These are phyloP conservation scores for Peromyscus leucopus DNA, from an alignment of 2,113 vertebrate species.

Conservation along the genomic window DNA sequence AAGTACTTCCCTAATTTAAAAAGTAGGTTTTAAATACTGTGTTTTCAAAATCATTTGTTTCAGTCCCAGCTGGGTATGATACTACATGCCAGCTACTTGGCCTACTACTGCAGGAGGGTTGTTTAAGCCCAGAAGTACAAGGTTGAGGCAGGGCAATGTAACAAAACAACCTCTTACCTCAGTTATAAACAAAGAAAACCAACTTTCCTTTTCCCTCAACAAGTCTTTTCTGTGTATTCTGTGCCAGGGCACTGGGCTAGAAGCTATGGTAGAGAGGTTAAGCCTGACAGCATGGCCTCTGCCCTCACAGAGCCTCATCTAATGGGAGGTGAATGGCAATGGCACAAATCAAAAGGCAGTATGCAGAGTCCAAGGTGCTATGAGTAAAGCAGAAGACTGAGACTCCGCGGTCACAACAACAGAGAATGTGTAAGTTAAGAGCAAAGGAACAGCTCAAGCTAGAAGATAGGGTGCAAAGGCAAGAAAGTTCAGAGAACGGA, in stretches of 20 bases:
- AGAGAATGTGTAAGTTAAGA: neutral
- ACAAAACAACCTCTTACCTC: neutral
- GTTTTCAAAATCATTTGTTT: neutral
- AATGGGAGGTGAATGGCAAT: fast-evolving
- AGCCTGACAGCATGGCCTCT: neutral
- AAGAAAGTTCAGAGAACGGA: neutral
- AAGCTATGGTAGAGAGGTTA: neutral
- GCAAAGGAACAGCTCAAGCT: neutral
- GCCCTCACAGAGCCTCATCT: neutral
- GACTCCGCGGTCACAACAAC: neutral
- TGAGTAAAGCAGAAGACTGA: neutral
- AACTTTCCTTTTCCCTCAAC: neutral
- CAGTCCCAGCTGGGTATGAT: neutral
- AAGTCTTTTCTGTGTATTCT: neutral
- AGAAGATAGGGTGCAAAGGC: neutral
- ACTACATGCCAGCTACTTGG: neutral
- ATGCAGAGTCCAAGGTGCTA: neutral
- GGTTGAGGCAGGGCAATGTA: neutral
- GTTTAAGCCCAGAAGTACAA: neutral
- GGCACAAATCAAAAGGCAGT: neutral
- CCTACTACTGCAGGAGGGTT: neutral
- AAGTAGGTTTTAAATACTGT: constrained; percentile 3
- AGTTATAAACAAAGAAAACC: neutral
- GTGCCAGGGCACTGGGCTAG: neutral
- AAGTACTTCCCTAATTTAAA: constrained; percentile 20